phyloP scores from a whole-genome alignment of 2,797 vertebrate species.

The Protosalanx chinensis region DNA sequence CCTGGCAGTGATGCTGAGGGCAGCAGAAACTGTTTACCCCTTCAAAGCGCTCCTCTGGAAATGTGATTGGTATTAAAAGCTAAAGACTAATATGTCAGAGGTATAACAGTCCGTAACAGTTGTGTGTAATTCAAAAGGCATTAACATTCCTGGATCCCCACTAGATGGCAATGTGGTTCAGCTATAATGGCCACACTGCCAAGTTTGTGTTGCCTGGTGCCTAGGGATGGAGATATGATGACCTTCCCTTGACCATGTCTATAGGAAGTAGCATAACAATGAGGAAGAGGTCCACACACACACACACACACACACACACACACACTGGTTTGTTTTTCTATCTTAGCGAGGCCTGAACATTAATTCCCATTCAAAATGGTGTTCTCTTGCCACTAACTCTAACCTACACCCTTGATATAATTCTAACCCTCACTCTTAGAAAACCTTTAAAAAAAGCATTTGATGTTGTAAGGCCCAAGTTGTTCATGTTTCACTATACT shows the following conservation, averaged over 20 bases:
- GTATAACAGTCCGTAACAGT: neutral
- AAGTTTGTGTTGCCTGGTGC: no score
- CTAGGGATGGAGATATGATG: neutral
- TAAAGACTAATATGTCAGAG: slow-evolving; percentile 4
- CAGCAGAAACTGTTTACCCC: neutral
- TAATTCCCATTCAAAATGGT: no score
- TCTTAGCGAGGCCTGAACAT: no score
- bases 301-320: no score
- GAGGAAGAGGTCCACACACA: no score
- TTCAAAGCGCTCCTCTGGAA: neutral
- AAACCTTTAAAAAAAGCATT: no score
- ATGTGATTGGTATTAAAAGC: neutral
- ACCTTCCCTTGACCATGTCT: neutral
- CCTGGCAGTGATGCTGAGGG: neutral
- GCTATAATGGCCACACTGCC: neutral
- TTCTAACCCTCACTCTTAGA: no score
- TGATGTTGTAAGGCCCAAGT: no score
- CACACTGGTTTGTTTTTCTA: no score
- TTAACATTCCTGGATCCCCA: slow-evolving; percentile 16
- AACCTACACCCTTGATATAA: no score
- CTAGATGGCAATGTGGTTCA: slow-evolving; percentile 46
- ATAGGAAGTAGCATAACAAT: neutral
- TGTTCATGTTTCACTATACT: no score
- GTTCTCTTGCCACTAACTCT: no score
- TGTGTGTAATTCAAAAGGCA: neutral